Evolutionary conservation across 1,140 invertebrate genomes (phyloP).

Genomic region (Prorops nasuta): DNA sequence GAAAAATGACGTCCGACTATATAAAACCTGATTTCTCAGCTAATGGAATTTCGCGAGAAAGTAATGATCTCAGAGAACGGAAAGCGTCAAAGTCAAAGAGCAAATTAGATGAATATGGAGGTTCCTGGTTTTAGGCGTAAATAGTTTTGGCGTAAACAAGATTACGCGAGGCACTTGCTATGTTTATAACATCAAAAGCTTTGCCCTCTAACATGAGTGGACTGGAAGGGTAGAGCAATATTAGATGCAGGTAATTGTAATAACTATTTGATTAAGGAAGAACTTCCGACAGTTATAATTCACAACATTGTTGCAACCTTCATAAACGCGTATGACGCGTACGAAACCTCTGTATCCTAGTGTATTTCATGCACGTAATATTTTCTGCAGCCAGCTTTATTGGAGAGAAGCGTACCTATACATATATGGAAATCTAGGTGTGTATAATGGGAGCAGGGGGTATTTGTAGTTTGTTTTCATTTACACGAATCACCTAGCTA

Average conservation of each 20-base stretch:
- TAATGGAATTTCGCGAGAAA: background rate
- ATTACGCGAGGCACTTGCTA: conserved; percentile 7
- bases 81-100: conserved; percentile 19
- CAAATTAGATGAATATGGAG: conserved; percentile 27
- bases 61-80: background rate
- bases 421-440: too few relatives aligned
- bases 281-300: conserved; percentile 18
- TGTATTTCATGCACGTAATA: too few relatives aligned
- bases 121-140: conserved; percentile 5
- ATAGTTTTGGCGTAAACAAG: conserved; percentile 14
- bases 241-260: conserved; percentile 17
- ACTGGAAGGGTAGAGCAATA: conserved; percentile 8
- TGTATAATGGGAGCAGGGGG: too few relatives aligned
- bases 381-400: too few relatives aligned
- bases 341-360: background rate
- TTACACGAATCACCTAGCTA: too few relatives aligned
- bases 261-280: conserved; percentile 27
- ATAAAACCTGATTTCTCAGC: background rate
- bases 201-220: conserved; percentile 14
- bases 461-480: too few relatives aligned
- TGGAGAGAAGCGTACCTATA: too few relatives aligned
- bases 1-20: background rate
- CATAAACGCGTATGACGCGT: background rate
- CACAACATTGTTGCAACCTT: background rate
- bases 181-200: conserved; percentile 15